Conservation (phyloP, 2,888 invertebrate genomes). For the Sialis fuliginosa region DNA sequence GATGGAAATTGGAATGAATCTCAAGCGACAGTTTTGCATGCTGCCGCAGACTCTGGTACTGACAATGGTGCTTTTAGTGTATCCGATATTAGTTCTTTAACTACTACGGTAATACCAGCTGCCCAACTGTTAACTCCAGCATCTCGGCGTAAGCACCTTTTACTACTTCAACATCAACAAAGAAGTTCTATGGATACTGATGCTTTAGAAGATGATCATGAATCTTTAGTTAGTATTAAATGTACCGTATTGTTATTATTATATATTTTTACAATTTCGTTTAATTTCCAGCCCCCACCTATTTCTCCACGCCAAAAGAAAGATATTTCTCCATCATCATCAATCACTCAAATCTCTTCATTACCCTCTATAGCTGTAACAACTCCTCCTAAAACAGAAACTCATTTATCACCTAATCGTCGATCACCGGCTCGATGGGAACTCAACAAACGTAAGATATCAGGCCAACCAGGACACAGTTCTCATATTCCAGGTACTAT, state of each 20-base stretch:
- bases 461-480: conserved; percentile 10
- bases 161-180: conserved; percentile 69
- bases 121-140: conserved; percentile 56
- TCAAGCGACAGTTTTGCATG: conserved; percentile 64
- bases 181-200: conserved; percentile 75
- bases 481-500: conserved; percentile 10
- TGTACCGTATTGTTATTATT: background rate
- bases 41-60: conserved; percentile 46
- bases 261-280: conserved; percentile 7
- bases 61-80: conserved; percentile 41
- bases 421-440: conserved; percentile 26
- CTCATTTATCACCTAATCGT: conserved; percentile 23
- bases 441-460: conserved; percentile 10
- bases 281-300: conserved; percentile 29
- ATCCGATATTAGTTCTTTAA: conserved; percentile 27
- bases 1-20: conserved; percentile 84
- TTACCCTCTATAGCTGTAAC: conserved; percentile 40
- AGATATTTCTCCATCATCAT: conserved; percentile 21
- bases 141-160: conserved; percentile 55
- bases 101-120: conserved; percentile 34
- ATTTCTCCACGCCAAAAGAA: conserved; percentile 33
- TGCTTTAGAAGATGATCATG: conserved; percentile 54
- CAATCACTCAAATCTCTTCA: conserved; percentile 14
- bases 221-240: conserved; percentile 19
- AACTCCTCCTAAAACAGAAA: conserved; percentile 25